Evolutionary conservation across 2,797 vertebrate genomes (phyloP).

Genomic region (Numenius phaeopus): DNA sequence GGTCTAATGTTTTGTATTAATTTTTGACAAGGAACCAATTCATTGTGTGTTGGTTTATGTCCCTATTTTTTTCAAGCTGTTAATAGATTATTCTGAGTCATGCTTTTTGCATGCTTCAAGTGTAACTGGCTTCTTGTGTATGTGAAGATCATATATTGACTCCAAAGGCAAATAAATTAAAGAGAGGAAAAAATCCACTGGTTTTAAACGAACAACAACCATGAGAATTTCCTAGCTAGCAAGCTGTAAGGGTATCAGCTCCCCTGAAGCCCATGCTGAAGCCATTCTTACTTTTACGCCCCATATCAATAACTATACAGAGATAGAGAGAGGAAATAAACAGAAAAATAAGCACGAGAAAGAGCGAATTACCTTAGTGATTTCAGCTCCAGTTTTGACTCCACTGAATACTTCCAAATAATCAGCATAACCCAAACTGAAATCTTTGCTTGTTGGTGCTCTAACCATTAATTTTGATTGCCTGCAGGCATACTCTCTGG

Average conservation of each 20-base stretch:
- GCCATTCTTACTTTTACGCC: neutral
- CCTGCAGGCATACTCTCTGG: neutral
- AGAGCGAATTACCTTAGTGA: neutral
- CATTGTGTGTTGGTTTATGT: neutral
- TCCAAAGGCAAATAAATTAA: neutral
- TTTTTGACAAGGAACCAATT: neutral
- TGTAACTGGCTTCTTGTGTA: neutral
- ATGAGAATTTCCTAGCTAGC: neutral
- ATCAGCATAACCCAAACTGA: neutral
- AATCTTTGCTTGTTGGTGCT: neutral
- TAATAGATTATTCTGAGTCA: neutral
- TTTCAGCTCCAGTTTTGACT: neutral
- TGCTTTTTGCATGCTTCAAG: neutral
- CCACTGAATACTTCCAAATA: neutral
- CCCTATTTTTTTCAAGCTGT: neutral
- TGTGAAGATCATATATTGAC: fast-evolving
- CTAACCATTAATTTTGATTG: neutral
- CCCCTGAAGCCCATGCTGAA: neutral
- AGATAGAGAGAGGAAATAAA: neutral
- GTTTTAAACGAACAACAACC: neutral
- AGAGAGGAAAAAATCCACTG: neutral
- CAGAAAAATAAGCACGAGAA: neutral
- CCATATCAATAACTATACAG: neutral
- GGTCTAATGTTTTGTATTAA: neutral
- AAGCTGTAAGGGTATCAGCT: neutral